A percentile compares a stretch with the other conserved stretches of the same genome.
Conservation (phyloP, 30 jellyfish, hydroid and myxozoan genomes). For the Sanderia malayensis region DNA sequence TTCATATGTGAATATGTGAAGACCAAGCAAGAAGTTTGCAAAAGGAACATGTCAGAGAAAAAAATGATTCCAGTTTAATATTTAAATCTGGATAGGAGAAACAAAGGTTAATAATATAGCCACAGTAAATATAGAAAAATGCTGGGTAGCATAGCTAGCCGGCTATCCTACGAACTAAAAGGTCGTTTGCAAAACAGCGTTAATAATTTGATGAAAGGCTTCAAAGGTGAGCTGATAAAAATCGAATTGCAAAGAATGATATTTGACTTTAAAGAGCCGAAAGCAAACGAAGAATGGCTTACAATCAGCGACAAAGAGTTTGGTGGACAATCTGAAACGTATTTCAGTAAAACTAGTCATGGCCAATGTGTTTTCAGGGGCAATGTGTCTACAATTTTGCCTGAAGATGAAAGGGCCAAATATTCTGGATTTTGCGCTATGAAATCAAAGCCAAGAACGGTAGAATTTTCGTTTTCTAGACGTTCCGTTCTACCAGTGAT, state of each 20-base stretch:
- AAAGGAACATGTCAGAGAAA: no score
- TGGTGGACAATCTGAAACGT: slow-evolving; percentile 77
- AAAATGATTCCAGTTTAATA: no score
- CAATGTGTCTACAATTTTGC: slow-evolving; percentile 48
- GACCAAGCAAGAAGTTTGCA: no score
- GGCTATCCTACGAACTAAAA: slow-evolving; percentile 12
- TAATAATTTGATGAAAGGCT: slow-evolving; percentile 32
- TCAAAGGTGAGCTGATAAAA: slow-evolving; percentile 62
- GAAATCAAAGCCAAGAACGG: slow-evolving; percentile 71
- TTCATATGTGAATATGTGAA: no score
- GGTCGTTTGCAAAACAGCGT: slow-evolving; percentile 30
- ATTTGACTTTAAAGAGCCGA: slow-evolving; percentile 57
- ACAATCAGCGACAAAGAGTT: slow-evolving; percentile 72
- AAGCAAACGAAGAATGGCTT: slow-evolving; percentile 65
- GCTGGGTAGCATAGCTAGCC: slow-evolving; percentile 17
- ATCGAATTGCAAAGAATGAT: slow-evolving; percentile 23
- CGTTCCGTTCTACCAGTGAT: no score
- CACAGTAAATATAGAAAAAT: no score
- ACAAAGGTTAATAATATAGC: no score
- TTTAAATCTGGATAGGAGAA: no score
- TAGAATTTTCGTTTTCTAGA: no score
- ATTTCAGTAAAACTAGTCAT: slow-evolving; percentile 54
- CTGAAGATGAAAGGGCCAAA: slow-evolving; percentile 59
- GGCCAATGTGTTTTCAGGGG: slow-evolving; percentile 85
- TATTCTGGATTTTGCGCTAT: slow-evolving; percentile 84